These are phyloP conservation scores for Silurus meridionalis DNA, from an alignment of 2,113 vertebrate genomes.

Conservation along the genomic window DNA sequence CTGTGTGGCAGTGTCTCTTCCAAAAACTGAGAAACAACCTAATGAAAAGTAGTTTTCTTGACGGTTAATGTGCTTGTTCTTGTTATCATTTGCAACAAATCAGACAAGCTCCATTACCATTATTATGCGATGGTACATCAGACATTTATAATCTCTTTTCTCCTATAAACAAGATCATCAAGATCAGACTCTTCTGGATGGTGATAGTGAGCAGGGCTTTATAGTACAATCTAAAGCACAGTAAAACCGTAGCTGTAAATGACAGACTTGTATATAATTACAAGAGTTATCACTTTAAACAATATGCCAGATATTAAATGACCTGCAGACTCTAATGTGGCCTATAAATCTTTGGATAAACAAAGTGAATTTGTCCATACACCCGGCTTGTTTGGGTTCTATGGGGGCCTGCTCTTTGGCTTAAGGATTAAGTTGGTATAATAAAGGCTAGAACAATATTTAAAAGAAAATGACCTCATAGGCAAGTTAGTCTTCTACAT, in stretches of 20 bases:
- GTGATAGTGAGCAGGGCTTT: neutral
- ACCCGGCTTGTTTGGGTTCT: slow-evolving; percentile 23
- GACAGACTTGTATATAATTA: neutral
- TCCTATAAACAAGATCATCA: neutral
- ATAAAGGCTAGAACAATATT: neutral
- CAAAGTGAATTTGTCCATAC: slow-evolving; percentile 3
- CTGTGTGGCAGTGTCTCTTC: slow-evolving; percentile 31
- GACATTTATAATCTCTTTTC: neutral
- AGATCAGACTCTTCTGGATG: neutral
- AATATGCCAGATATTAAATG: neutral
- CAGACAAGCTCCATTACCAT: neutral
- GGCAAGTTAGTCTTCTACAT: neutral
- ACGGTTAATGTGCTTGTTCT: neutral
- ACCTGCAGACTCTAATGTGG: neutral
- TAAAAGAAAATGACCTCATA: neutral
- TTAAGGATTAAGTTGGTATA: neutral
- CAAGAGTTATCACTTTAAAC: neutral
- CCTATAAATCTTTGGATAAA: slow-evolving; percentile 10
- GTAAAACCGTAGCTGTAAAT: neutral
- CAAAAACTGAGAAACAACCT: neutral
- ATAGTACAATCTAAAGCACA: neutral
- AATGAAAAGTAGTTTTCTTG: neutral
- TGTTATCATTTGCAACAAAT: neutral
- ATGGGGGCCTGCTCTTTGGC: neutral
- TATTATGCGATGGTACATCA: neutral